A percentile compares a stretch with the other conserved stretches of the same genome.
Conservation (phyloP, 2,888 invertebrate genomes). For the Meiosimyza decipiens region DNA sequence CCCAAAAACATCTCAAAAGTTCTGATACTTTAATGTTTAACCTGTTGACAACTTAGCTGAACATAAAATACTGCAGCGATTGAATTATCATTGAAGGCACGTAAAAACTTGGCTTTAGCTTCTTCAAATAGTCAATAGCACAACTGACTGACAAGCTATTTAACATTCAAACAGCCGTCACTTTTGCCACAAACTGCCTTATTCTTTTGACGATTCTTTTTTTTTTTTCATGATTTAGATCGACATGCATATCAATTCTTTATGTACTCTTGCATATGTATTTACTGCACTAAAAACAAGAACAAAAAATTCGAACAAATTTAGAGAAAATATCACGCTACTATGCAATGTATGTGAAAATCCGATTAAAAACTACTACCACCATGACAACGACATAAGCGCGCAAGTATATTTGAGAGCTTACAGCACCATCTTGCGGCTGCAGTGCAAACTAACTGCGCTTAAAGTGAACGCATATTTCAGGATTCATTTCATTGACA, state of each 20-base stretch:
- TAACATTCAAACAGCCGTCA: no score
- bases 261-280: no score
- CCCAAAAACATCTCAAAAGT: no score
- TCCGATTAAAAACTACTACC: slow-evolving; percentile 31
- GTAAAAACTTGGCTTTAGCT: slow-evolving; percentile 32
- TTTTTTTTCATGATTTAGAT: no score
- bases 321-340: no score
- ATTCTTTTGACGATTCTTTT: no score
- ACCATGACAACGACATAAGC: background rate
- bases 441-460: slow-evolving; percentile 1
- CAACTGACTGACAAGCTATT: no score
- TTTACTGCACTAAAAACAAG: no score
- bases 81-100: slow-evolving; percentile 37
- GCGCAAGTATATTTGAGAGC: slow-evolving; percentile 13
- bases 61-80: background rate
- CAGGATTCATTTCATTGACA: slow-evolving; percentile 4
- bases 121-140: background rate
- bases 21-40: no score
- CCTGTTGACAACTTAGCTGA: no score
- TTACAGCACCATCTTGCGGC: slow-evolving; percentile 22
- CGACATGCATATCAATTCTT: no score
- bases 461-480: slow-evolving; percentile 19
- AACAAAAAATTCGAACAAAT: background rate
- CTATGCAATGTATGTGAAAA: slow-evolving; percentile 25
- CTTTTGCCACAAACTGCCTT: no score